Base-by-base conservation (phyloP, 2,113 vertebrate species). In the Phyllopteryx taeniolatus region DNA sequence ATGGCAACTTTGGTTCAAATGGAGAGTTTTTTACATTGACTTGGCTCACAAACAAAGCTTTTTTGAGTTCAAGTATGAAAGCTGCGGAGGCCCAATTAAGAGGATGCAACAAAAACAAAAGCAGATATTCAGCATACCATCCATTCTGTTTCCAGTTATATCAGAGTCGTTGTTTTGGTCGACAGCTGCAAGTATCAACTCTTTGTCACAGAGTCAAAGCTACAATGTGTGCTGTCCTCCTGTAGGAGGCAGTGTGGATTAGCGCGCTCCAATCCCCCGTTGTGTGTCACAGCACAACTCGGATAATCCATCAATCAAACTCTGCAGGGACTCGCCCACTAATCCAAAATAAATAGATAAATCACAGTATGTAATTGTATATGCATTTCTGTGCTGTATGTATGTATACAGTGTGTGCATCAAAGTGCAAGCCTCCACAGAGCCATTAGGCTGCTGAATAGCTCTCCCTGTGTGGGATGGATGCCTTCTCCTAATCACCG, bases 191-290 rank as follows among this genome's bases (percentile, higher is more conserved):
- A 79, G 80, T 67, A 77, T 47, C 70, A 72, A 61, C 59, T 53
- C 78, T 83, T 77, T 83, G 51, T 67, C 66, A 71, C 77, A 67
- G 51, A n/a, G 27, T 72, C 70, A 51, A 44, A 17, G 67, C 51
- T 59, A 74, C 78, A 79, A 14, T 85, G 76, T 78, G 73, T 62
- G 70, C 57, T 76, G 74, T 75, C 70, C 35, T 82, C 87, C 87
- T 89, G 83, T 77, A 88, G 89, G 87, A 87, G 86, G 87, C 85
- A 83, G 78, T 87, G 80, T 78, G 83, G 87, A 81, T 84, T 74
- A 81, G 85, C 82, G 76, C 69, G 73, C 77, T 68, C 65, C 54
- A 72, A 68, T 59, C 44, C 68, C 68, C 68, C 64, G 65, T 71
- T 79, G 43, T 74, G 77, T 80, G 76, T 80, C 73, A 67, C 69